A percentile compares a stretch with the other conserved stretches of the same genome.
Evolutionary conservation across 2,113 vertebrate species (phyloP).

Genomic region (Tringa solitaria): DNA sequence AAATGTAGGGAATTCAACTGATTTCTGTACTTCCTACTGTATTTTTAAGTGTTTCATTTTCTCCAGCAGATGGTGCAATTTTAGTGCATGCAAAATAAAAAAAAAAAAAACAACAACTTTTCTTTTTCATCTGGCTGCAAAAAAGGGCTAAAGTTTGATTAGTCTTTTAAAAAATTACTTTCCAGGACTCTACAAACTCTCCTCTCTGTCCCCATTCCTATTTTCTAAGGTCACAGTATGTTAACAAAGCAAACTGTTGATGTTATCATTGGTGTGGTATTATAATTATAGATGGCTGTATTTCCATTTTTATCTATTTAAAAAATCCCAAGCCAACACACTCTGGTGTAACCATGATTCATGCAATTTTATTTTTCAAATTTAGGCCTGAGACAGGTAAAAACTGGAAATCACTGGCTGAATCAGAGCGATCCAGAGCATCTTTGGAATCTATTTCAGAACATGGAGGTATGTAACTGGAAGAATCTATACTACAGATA

Average conservation of each 20-base stretch:
- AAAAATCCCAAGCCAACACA: neutral
- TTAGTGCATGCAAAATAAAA: neutral
- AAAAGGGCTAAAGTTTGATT: neutral
- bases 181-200: neutral
- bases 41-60: neutral
- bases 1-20: neutral
- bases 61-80: slow-evolving; percentile 41
- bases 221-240: neutral
- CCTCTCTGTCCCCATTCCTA: neutral
- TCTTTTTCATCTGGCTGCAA: neutral
- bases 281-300: neutral
- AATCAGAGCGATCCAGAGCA: slow-evolving; percentile 74
- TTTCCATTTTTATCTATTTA: neutral
- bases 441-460: slow-evolving; percentile 75
- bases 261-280: neutral
- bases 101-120: neutral
- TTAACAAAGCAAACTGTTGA: neutral
- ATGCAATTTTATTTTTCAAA: slow-evolving; percentile 28
- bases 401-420: slow-evolving; percentile 75
- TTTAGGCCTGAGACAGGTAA: slow-evolving; percentile 79
- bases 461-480: slow-evolving; percentile 72
- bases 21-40: neutral
- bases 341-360: neutral
- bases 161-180: neutral
- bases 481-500: neutral